Conservation (phyloP, 2,797 vertebrate species). For the Heterohyrax brucei region DNA sequence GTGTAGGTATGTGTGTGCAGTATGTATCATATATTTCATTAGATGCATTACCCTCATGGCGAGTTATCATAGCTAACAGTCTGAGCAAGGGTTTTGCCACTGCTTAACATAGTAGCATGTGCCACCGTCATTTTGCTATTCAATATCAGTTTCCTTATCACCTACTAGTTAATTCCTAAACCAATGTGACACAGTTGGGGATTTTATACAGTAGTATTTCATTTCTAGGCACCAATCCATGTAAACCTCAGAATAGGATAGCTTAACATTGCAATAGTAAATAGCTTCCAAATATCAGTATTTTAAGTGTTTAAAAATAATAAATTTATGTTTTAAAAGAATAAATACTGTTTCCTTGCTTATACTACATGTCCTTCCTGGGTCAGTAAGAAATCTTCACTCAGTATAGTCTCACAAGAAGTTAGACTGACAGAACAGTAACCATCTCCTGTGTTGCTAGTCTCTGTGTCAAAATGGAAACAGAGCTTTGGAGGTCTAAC, state of each 20-base stretch:
- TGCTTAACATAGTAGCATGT: not conserved
- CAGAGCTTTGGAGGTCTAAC: not conserved
- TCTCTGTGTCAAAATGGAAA: not conserved
- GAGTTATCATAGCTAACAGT: not conserved
- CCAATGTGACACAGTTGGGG: not conserved
- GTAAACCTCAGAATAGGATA: not conserved
- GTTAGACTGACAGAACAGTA: not conserved
- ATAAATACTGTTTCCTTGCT: not conserved
- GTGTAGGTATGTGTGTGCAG: not conserved
- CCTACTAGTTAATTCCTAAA: not conserved
- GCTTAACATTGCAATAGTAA: not conserved
- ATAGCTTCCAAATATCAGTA: not conserved
- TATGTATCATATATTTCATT: not conserved
- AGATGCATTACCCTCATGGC: not conserved
- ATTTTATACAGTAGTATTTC: not conserved
- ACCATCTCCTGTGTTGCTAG: not conserved
- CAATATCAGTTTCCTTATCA: not conserved
- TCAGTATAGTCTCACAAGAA: not conserved
- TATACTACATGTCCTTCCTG: not conserved
- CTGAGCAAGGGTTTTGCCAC: conserved; percentile 43
- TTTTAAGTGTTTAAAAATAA: not conserved
- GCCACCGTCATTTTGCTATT: not conserved
- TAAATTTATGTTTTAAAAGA: not conserved
- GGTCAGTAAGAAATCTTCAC: not conserved
- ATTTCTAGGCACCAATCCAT: not conserved